Evolutionary conservation across 2,797 vertebrate genomes (phyloP).

Genomic region (Pempheris klunzingeri): DNA sequence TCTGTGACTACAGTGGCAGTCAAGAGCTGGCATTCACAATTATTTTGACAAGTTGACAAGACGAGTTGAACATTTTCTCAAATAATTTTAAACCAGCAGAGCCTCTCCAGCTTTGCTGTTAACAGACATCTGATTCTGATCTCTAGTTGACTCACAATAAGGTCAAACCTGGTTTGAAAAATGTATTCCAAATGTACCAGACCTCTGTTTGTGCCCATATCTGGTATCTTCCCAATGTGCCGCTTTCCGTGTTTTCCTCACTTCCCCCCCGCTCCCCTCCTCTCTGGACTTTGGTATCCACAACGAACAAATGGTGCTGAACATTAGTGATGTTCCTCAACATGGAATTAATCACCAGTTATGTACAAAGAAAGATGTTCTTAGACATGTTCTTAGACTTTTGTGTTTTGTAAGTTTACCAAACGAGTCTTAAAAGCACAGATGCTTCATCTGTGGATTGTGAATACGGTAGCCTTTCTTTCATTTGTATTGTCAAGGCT

Average conservation of each 20-base stretch:
- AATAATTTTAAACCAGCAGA: not conserved
- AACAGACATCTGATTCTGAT: conserved; percentile 5
- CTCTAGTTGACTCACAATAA: not conserved
- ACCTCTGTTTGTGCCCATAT: conserved; percentile 33
- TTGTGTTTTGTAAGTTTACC: conserved; percentile 34
- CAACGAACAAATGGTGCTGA: conserved; percentile 43
- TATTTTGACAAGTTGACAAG: too few relatives aligned
- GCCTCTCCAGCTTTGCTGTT: not conserved
- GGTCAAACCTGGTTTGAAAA: not conserved
- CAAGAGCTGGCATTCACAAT: not conserved
- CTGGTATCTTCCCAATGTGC: not conserved
- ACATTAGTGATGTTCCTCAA: conserved; percentile 9
- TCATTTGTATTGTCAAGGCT: conserved; percentile 15
- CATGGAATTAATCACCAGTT: conserved; percentile 15
- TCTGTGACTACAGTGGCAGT: not conserved
- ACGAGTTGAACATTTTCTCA: too few relatives aligned
- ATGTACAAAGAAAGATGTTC: conserved; percentile 27
- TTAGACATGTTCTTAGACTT: conserved; percentile 18
- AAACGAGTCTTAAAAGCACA: conserved; percentile 56
- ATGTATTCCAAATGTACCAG: conserved; percentile 18
- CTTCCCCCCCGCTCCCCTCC: not conserved
- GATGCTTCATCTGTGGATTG: not conserved
- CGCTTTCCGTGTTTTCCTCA: too few relatives aligned
- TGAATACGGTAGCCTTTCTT: not conserved
- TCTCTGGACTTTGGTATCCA: not conserved